phyloP scores from a whole-genome alignment of 2,797 vertebrate genomes.

The Helarctos malayanus region DNA sequence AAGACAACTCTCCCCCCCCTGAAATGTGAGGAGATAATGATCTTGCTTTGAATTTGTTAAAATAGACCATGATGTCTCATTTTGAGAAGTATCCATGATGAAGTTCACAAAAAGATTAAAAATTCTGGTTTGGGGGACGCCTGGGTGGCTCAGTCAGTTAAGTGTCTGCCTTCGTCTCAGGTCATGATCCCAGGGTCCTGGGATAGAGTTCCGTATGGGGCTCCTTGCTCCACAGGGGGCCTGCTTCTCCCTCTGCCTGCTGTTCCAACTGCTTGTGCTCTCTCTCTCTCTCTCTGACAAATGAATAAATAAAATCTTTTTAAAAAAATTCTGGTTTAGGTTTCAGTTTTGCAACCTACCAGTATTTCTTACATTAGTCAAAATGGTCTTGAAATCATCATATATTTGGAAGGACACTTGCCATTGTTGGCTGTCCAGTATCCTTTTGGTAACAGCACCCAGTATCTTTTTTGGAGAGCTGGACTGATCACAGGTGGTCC shows the following conservation, averaged over 20 bases:
- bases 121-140: not conserved
- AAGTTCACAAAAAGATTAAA: not conserved
- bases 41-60: not conserved
- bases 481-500: not conserved
- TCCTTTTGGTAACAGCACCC: not conserved
- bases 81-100: not conserved
- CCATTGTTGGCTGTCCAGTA: not conserved
- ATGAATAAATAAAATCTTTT: too few species aligned
- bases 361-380: not conserved
- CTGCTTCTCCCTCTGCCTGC: too few species aligned
- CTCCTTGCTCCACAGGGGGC: too few species aligned
- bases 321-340: not conserved
- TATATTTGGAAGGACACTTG: not conserved
- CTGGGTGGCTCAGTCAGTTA: too few species aligned
- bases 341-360: not conserved
- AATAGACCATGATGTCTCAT: not conserved
- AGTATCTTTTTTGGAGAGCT: not conserved
- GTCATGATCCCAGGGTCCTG: too few species aligned
- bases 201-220: too few species aligned
- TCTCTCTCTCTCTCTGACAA: too few species aligned
- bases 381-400: not conserved
- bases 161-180: too few species aligned
- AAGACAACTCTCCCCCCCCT: not conserved
- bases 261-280: too few species aligned
- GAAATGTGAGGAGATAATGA: not conserved